A percentile compares a stretch with the other conserved stretches of the same genome.
Evolutionary conservation across 2,797 vertebrate genomes (phyloP).

Genomic region (Varecia variegata): DNA sequence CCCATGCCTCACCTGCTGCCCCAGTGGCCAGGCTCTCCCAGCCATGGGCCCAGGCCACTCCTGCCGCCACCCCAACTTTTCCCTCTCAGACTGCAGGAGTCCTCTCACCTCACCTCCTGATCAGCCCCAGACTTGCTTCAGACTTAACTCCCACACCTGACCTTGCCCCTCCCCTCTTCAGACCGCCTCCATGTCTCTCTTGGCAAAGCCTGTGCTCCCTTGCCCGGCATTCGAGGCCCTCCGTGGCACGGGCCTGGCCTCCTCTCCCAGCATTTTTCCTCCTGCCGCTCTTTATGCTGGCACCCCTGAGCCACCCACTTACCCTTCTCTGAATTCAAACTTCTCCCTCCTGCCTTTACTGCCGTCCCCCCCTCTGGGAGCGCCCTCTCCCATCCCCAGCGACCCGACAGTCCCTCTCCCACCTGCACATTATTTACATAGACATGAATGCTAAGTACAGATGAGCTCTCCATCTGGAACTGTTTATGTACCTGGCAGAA

Average conservation of each 20-base stretch:
- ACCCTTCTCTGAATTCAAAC: not conserved
- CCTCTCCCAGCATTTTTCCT: not conserved
- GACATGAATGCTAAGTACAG: constrained; percentile 13
- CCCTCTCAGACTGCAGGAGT: not conserved
- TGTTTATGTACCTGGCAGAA: constrained; percentile 69
- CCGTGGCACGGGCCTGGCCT: not conserved
- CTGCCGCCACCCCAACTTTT: not conserved
- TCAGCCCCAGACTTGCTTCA: not conserved
- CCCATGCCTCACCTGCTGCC: too few relatives aligned
- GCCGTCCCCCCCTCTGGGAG: not conserved
- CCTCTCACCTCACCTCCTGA: not conserved
- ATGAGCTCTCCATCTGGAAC: constrained; percentile 74
- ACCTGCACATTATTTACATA: constrained; percentile 63
- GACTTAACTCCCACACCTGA: not conserved
- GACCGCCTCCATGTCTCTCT: not conserved
- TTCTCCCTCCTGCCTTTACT: not conserved
- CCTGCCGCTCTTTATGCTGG: not conserved
- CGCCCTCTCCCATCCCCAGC: not conserved
- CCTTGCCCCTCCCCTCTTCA: not conserved
- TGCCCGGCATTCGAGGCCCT: not conserved
- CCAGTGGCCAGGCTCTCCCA: not conserved
- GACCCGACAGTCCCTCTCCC: constrained; percentile 58
- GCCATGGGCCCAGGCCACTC: not conserved
- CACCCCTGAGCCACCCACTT: not conserved
- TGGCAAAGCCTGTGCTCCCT: not conserved